A percentile compares a stretch with the other conserved stretches of the same genome.
Conservation (phyloP, 2,113 vertebrate genomes). For the Aphelocoma coerulescens region DNA sequence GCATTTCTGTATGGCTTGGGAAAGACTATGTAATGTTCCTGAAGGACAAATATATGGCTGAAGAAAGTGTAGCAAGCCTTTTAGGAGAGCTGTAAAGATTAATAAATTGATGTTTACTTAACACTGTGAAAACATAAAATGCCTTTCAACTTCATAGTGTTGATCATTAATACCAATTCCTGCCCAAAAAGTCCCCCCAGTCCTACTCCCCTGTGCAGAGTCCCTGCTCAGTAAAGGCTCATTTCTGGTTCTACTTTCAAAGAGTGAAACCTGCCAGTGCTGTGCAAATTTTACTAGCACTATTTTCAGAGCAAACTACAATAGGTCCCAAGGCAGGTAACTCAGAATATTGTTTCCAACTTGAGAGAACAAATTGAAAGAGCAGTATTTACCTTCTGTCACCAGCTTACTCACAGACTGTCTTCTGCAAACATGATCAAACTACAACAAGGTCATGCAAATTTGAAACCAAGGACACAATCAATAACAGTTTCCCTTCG, state of each 20-base stretch:
- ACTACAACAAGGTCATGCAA: not conserved
- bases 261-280: not conserved
- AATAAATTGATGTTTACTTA: not conserved
- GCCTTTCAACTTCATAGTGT: not conserved
- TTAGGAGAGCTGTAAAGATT: not conserved
- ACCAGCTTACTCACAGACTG: not conserved
- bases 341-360: not conserved
- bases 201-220: not conserved
- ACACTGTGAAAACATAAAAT: not conserved
- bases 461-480: not conserved
- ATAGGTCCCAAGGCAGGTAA: not conserved
- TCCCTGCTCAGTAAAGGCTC: not conserved
- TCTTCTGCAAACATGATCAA: not conserved
- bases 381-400: not conserved
- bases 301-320: not conserved
- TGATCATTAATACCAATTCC: not conserved
- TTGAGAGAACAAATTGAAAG: not conserved
- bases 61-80: not conserved
- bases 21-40: not conserved
- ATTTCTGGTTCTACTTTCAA: not conserved
- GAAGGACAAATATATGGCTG: not conserved
- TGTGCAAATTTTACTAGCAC: not conserved
- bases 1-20: not conserved
- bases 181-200: not conserved
- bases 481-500: not conserved